These are phyloP conservation scores for Anagrus nilaparvatae DNA, from an alignment of 1,140 invertebrate species.

Conservation along the genomic window DNA sequence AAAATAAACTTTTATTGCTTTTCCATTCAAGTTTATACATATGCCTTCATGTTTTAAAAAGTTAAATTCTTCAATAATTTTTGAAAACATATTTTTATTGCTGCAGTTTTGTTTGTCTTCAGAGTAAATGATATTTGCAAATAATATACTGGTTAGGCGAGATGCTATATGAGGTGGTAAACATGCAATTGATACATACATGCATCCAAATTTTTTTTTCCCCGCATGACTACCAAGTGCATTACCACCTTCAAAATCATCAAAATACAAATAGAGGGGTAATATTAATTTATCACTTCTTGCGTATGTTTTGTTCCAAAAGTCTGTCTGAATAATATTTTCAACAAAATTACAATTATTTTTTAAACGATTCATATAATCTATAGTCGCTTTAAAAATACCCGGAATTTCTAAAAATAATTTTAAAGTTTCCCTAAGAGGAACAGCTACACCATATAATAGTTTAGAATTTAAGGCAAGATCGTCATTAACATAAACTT, in stretches of 20 bases:
- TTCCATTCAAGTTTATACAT: constrained; percentile 9
- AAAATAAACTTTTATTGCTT: constrained; percentile 13
- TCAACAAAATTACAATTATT: constrained; percentile 1
- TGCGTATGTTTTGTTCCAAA: constrained; percentile 6
- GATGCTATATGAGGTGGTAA: constrained; percentile 9
- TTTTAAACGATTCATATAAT: constrained; percentile 6
- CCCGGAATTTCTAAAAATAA: constrained; percentile 8
- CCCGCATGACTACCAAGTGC: constrained; percentile 9
- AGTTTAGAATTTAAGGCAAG: not conserved
- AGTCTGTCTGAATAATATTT: constrained; percentile 9
- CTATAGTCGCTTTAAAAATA: not conserved
- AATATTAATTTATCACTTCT: constrained; percentile 3
- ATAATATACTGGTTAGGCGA: constrained; percentile 7
- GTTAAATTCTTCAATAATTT: constrained; percentile 17
- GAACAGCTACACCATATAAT: not conserved
- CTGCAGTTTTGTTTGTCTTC: constrained; percentile 8
- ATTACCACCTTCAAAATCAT: constrained; percentile 13
- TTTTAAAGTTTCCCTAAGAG: not conserved
- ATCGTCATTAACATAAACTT: not conserved
- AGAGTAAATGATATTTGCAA: constrained; percentile 7
- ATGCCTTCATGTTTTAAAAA: constrained; percentile 9
- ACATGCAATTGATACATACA: constrained; percentile 11
- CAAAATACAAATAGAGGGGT: constrained; percentile 11
- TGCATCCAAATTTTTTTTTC: constrained; percentile 13
- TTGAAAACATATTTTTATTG: constrained; percentile 8